Percentiles rank a stretch among this genome's conserved stretches.
These are phyloP conservation scores for Gorsachius magnificus DNA, from an alignment of 2,797 vertebrate genomes.

Conservation along the genomic window DNA sequence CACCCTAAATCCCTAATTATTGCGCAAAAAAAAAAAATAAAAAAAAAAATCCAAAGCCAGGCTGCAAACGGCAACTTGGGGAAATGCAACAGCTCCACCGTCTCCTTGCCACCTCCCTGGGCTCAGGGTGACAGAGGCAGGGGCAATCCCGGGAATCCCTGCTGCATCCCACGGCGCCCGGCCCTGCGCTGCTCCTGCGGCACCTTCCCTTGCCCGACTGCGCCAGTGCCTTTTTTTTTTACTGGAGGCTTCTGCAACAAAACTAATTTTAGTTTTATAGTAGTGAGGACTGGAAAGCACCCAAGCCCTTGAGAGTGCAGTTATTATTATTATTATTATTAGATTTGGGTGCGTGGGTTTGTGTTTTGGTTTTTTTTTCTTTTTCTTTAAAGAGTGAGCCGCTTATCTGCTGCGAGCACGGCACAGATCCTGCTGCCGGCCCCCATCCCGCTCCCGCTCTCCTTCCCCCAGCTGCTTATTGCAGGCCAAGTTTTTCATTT, in stretches of 20 bases:
- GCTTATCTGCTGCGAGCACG: accelerated
- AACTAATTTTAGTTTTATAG: conserved; percentile 39
- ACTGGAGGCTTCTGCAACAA: neutral
- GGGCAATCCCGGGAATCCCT: neutral
- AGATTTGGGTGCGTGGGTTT: neutral
- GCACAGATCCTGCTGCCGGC: accelerated
- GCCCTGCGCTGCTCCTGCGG: neutral
- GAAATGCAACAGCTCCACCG: accelerated
- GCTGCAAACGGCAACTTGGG: neutral
- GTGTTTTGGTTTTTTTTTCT: neutral
- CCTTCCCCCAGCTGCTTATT: neutral
- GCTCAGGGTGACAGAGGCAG: neutral
- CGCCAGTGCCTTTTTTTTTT: neutral
- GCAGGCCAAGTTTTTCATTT: neutral
- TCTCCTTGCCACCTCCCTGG: neutral
- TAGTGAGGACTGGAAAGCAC: conserved; percentile 26
- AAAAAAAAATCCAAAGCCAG: neutral
- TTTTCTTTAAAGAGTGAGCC: neutral
- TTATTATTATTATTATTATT: conserved; percentile 31
- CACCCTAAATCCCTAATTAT: neutral
- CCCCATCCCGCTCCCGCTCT: neutral
- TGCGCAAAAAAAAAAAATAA: neutral
- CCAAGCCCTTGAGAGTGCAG: conserved; percentile 26
- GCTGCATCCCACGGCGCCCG: accelerated
- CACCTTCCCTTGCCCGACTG: neutral